Conservation (phyloP, 92 coral and sea anemone species). For the Phenganax stokvisi region DNA sequence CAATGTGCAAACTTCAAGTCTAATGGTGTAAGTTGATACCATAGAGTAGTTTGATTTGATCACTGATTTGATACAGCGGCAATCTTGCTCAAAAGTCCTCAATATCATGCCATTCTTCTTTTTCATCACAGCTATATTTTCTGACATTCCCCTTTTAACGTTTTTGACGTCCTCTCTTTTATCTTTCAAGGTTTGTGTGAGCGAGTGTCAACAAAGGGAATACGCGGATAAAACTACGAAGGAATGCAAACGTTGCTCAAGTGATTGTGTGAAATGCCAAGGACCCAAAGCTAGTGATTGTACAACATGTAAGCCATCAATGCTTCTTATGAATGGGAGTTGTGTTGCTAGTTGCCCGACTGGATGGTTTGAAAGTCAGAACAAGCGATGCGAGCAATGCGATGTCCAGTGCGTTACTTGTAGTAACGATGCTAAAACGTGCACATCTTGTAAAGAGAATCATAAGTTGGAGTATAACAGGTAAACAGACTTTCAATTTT, state of each 20-base stretch:
- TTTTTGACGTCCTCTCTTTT: neutral
- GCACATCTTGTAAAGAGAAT: conserved; percentile 59
- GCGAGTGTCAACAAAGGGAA: conserved; percentile 59
- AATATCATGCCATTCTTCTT: neutral
- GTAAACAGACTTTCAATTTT: too few relatives aligned
- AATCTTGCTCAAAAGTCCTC: too few relatives aligned
- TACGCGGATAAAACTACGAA: conserved; percentile 53
- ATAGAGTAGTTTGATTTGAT: too few relatives aligned
- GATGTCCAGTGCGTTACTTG: conserved; percentile 63
- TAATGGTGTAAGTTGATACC: conserved; percentile 13
- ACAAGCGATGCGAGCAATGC: conserved; percentile 56
- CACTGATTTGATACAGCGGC: too few relatives aligned
- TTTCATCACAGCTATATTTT: neutral
- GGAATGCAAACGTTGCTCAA: conserved; percentile 63
- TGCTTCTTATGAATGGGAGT: conserved; percentile 54
- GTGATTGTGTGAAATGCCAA: conserved; percentile 61
- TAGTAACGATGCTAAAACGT: conserved; percentile 57
- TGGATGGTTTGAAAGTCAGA: conserved; percentile 56
- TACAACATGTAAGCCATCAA: conserved; percentile 62
- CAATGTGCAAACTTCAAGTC: conserved; percentile 65
- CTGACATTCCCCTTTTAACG: neutral
- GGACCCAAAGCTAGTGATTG: conserved; percentile 68
- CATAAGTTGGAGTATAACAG: conserved; percentile 48
- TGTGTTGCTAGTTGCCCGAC: conserved; percentile 70
- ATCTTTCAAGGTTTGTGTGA: conserved; percentile 69